Base-by-base conservation (phyloP, 1,140 invertebrate species). In the Platyscapa corneri region DNA sequence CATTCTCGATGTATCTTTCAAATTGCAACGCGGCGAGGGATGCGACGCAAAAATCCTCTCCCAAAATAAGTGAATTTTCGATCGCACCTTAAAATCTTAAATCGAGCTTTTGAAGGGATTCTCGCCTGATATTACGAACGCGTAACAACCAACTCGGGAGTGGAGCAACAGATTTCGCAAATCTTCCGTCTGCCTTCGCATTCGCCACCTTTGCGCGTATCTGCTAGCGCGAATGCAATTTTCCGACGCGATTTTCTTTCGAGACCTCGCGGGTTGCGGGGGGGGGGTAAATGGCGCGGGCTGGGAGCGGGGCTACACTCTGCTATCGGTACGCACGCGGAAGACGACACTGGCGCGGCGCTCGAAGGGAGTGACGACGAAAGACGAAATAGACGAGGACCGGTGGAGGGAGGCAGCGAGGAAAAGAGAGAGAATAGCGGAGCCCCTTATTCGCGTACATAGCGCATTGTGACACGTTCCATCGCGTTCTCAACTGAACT, bases 401-500 rank as follows among this genome's bases (percentile, higher is more conserved):
- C 30, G 72, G 37, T 37, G 67, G 65, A 46, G 49, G 83, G 85
- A 46, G 77, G 53, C 87, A 80, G 86, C 64, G 60, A 83, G 64
- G 60, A 64, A 65, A 49, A 75, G 77, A 60, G 64, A 86, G 86
- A 65, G 82, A 74, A 86, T 82, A 86, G 79, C 76, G 70, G 87
- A 86, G 80, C 89, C 89, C 90, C 92, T 92, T 93, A 93, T 93
- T 93, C 91, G 74, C 60, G 82, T n/a, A 75, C 30, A 34, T 37
- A 32, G 79, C 39, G 92, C 91, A 93, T 93, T 93, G 92, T 93
- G 93, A 91, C 92, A 93, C 93, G 93, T 93, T 93, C 93, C 93
- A 93, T 93, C 93, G 92, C 92, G 91, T 93, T 92, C 92, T 93
- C 92, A 93, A 93, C 92, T 93, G 91, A 93, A 93, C 92, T 92